Evolutionary conservation across 2,888 invertebrate species (phyloP).

Genomic region (Coelinius sp.): DNA sequence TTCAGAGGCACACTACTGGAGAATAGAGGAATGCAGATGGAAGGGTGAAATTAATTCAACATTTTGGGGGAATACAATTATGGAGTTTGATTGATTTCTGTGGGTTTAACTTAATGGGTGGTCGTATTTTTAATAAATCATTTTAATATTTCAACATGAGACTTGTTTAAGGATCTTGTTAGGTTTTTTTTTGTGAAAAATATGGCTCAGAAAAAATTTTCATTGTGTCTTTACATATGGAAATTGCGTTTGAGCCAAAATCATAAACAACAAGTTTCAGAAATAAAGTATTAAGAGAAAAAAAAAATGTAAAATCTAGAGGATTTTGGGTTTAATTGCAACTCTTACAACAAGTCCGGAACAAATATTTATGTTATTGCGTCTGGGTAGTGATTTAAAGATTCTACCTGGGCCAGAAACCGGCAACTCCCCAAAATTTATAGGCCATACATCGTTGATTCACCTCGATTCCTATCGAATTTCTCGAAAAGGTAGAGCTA

Average conservation of each 20-base stretch:
- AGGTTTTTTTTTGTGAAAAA: not conserved
- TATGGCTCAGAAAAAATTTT: not conserved
- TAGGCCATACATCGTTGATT: constrained; percentile 21
- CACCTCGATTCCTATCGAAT: constrained; percentile 14
- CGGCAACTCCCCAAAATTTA: constrained; percentile 9
- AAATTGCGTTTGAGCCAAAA: not conserved
- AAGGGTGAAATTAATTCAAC: constrained; percentile 28
- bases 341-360: not conserved
- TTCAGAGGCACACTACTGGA: not conserved
- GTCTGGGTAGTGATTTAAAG: constrained; percentile 14
- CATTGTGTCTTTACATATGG: not conserved
- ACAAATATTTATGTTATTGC: constrained; percentile 26
- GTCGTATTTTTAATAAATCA: not conserved
- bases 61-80: constrained; percentile 8
- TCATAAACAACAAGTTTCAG: not conserved
- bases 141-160: not conserved
- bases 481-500: not conserved
- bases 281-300: not conserved
- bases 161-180: not conserved
- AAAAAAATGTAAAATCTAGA: not conserved
- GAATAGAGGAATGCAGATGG: not conserved
- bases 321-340: constrained; percentile 12
- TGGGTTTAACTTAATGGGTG: not conserved
- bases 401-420: constrained; percentile 15
- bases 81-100: constrained; percentile 11